phyloP scores from a whole-genome alignment of 2,888 invertebrate genomes.

The Apodemia zela region DNA sequence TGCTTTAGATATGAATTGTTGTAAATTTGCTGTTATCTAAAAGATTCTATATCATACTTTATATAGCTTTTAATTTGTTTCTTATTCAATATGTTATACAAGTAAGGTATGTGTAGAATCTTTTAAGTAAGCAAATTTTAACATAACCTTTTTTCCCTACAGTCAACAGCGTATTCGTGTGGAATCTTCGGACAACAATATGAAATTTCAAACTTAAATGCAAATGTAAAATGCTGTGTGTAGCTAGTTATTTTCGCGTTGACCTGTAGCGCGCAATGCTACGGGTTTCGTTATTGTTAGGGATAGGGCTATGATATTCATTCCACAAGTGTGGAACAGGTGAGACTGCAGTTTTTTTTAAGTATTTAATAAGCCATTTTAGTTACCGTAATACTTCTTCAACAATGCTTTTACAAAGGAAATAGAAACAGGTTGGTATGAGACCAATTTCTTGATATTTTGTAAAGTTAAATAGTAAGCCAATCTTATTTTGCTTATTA shows the following conservation, averaged over 20 bases:
- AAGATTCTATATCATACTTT: constrained; percentile 65
- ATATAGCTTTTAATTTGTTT: constrained; percentile 11
- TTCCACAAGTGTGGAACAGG: constrained; percentile 76
- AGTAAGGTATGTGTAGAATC: constrained; percentile 61
- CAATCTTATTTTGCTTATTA: not conserved
- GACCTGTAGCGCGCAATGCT: constrained; percentile 81
- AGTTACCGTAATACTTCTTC: constrained; percentile 43
- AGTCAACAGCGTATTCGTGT: constrained; percentile 76
- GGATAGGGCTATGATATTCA: constrained; percentile 71
- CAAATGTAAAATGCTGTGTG: constrained; percentile 71
- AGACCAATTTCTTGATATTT: constrained; percentile 13
- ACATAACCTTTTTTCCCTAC: constrained; percentile 78
- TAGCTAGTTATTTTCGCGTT: constrained; percentile 77
- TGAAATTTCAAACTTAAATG: constrained; percentile 66
- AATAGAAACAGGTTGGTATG: constrained; percentile 18
- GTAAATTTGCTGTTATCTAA: constrained; percentile 60
- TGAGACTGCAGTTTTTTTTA: constrained; percentile 77
- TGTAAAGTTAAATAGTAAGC: not conserved
- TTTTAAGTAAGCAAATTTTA: constrained; percentile 73
- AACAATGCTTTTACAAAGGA: constrained; percentile 2
- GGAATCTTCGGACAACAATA: constrained; percentile 73
- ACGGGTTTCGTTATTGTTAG: constrained; percentile 77
- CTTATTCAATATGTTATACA: constrained; percentile 6
- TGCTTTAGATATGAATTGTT: constrained; percentile 21
- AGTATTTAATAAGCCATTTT: constrained; percentile 66